Evolutionary conservation across 2,797 vertebrate genomes (phyloP).

Genomic region (Molossus molossus): DNA sequence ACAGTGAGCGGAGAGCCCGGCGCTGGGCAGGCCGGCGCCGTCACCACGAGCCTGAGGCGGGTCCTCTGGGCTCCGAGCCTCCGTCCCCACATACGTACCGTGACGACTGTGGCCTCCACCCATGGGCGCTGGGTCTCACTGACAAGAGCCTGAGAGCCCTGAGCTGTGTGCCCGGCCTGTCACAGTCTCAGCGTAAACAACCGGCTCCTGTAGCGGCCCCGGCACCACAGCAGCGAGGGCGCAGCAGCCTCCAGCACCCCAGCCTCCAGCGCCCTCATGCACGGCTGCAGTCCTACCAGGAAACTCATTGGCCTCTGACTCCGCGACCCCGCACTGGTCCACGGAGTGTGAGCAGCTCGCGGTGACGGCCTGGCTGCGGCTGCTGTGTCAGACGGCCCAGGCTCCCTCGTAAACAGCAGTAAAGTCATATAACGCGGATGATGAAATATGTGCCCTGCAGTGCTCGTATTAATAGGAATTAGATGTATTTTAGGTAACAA

Average conservation of each 20-base stretch:
- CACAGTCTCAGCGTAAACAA: background rate
- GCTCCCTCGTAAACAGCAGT: conserved; percentile 37
- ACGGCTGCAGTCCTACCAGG: background rate
- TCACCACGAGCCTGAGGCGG: fast-evolving
- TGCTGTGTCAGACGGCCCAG: background rate
- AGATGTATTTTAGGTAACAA: conserved; percentile 54
- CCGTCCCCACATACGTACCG: background rate
- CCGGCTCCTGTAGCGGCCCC: background rate
- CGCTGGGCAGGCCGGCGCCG: background rate
- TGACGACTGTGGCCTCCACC: background rate
- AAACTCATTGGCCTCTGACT: background rate
- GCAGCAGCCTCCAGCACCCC: background rate
- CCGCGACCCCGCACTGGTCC: background rate
- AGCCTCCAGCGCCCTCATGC: fast-evolving
- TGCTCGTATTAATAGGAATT: conserved; percentile 61
- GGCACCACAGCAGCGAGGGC: background rate
- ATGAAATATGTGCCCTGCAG: conserved; percentile 56
- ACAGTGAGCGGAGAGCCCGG: fast-evolving
- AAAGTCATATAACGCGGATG: conserved; percentile 9
- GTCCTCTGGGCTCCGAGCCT: background rate
- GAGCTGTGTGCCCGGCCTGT: fast-evolving
- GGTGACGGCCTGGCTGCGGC: background rate
- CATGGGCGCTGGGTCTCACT: background rate
- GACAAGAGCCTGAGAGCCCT: background rate
- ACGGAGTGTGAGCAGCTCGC: fast-evolving